phyloP scores from a whole-genome alignment of 2,888 invertebrate species.

The Tetranychus piercei region DNA sequence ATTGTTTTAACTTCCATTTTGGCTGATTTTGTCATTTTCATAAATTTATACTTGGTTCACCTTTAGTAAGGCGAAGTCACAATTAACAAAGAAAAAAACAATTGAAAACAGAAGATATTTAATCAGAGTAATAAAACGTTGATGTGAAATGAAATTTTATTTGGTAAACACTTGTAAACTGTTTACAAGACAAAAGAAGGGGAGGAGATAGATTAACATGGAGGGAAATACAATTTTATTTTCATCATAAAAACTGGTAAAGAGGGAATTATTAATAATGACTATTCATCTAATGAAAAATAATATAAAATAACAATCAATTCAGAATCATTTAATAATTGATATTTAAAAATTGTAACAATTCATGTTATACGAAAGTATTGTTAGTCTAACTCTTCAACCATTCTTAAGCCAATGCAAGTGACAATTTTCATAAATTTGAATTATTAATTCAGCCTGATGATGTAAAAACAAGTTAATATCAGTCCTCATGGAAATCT shows the following conservation, averaged over 20 bases:
- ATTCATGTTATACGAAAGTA: no score
- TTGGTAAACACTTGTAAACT: neutral
- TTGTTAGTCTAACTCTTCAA: no score
- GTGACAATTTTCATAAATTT: no score
- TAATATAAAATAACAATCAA: no score
- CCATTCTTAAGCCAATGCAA: no score
- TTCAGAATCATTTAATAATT: no score
- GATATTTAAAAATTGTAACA: no score
- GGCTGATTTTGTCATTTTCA: neutral
- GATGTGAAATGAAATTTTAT: neutral
- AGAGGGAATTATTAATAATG: neutral
- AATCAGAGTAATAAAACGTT: neutral
- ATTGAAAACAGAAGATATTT: neutral
- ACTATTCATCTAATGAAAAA: neutral
- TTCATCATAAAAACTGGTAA: neutral
- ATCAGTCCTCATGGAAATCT: no score
- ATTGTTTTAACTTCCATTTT: slow-evolving; percentile 11
- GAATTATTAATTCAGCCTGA: no score
- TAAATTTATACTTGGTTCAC: neutral
- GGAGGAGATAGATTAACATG: neutral
- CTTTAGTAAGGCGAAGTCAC: no score
- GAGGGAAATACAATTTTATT: neutral
- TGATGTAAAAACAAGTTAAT: no score
- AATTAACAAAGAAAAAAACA: neutral
- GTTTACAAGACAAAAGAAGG: neutral